Percentiles rank a stretch among this genome's conserved stretches.
These are phyloP conservation scores for Callipepla californica DNA, from an alignment of 2,113 vertebrate genomes.

Conservation along the genomic window DNA sequence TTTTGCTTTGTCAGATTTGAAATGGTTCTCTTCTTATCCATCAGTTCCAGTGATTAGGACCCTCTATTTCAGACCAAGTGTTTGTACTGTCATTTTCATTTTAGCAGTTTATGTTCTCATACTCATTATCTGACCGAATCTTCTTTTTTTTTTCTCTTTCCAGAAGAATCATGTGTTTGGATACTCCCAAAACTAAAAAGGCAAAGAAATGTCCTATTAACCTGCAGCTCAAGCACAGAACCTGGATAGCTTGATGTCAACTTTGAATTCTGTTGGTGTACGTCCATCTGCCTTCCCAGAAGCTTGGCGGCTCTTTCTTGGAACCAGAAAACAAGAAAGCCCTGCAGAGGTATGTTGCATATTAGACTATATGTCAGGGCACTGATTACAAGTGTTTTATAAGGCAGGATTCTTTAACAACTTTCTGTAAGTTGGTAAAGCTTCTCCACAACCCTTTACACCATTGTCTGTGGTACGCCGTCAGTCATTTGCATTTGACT, in stretches of 20 bases:
- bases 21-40: slow-evolving; percentile 41
- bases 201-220: background rate
- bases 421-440: background rate
- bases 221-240: background rate
- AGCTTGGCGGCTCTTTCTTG: background rate
- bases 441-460: background rate
- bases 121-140: slow-evolving; percentile 31
- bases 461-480: background rate
- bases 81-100: slow-evolving; percentile 47
- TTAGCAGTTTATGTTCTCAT: slow-evolving; percentile 37
- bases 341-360: background rate
- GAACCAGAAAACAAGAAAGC: background rate
- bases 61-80: slow-evolving; percentile 34
- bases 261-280: background rate
- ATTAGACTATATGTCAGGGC: background rate
- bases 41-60: slow-evolving; percentile 64
- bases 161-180: background rate
- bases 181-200: background rate
- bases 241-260: background rate
- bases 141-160: slow-evolving; percentile 5
- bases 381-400: background rate
- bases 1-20: slow-evolving; percentile 66
- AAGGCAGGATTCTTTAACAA: background rate
- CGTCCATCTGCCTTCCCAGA: background rate
- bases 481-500: background rate